phyloP scores from a whole-genome alignment of 2,888 invertebrate species.

The Andrena haemorrhoa region DNA sequence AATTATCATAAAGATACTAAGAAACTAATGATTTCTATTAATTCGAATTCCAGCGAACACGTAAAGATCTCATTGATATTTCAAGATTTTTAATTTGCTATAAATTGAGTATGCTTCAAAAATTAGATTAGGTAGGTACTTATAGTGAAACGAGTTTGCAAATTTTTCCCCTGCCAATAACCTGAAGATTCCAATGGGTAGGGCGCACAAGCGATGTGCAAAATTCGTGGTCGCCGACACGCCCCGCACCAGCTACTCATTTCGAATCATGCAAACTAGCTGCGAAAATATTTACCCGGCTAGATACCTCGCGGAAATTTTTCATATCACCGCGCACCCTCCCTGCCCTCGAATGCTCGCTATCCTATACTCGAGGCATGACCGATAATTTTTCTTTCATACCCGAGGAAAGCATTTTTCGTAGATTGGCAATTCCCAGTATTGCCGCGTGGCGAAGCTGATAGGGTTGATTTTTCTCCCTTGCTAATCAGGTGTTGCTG shows the following conservation, averaged over 20 bases:
- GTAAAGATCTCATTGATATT: too few relatives aligned
- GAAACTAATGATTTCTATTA: too few relatives aligned
- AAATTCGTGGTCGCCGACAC: not conserved
- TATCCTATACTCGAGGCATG: not conserved
- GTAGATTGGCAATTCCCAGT: slow-evolving; percentile 43
- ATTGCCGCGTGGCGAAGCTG: slow-evolving; percentile 4
- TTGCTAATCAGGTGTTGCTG: not conserved
- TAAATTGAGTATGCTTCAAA: not conserved
- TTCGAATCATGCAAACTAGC: slow-evolving; percentile 20
- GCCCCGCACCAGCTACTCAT: slow-evolving; percentile 12
- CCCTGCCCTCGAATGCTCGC: not conserved
- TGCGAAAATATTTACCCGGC: slow-evolving; percentile 39
- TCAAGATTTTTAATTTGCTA: too few relatives aligned
- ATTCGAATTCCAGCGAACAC: too few relatives aligned
- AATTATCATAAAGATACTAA: too few relatives aligned
- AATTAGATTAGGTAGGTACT: slow-evolving; percentile 1
- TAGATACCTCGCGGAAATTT: slow-evolving; percentile 28
- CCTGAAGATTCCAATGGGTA: not conserved
- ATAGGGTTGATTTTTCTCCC: not conserved
- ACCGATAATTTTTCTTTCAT: slow-evolving; percentile 40
- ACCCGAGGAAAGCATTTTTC: slow-evolving; percentile 37
- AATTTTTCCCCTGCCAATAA: not conserved
- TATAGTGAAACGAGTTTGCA: not conserved
- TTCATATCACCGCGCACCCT: not conserved
- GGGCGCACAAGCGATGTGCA: not conserved